Conservation (phyloP, 2,797 vertebrate species). For the Clarias laeviceps region DNA sequence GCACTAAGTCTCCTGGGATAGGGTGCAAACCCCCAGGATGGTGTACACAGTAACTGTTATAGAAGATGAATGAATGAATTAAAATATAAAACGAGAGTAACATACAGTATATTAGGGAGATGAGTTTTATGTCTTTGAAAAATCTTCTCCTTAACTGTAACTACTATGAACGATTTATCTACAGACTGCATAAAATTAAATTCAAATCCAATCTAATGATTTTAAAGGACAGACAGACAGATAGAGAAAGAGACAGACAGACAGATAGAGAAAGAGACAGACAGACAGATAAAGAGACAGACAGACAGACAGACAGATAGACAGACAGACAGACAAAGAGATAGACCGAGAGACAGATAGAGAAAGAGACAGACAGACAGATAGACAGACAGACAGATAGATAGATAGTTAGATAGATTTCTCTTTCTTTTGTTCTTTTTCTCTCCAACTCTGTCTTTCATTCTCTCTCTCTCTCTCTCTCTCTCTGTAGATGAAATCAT, state of each 20-base stretch:
- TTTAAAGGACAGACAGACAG: background rate
- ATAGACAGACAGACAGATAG: background rate
- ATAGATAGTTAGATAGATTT: background rate
- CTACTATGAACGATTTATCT: background rate
- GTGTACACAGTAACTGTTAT: too few species aligned
- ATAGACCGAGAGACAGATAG: background rate
- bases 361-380: background rate
- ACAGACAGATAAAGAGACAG: background rate
- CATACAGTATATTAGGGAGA: background rate
- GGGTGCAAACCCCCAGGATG: too few species aligned
- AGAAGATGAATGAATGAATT: too few species aligned
- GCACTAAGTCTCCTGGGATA: too few species aligned
- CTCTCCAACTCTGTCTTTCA: background rate
- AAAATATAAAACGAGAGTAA: too few species aligned
- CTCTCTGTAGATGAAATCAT: constrained; percentile 4
- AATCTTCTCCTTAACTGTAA: background rate
- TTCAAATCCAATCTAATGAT: background rate
- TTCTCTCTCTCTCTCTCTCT: background rate
- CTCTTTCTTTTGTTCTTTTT: background rate
- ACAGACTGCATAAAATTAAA: background rate
- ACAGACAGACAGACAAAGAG: background rate
- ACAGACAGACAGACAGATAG: background rate
- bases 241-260: background rate
- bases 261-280: background rate
- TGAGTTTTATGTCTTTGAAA: background rate